Evolutionary conservation across 37 sponge, comb jelly and placozoan species (phyloP), one percentile per base, ranked within the genome.

Genomic region (Halichondria panicea): DNA sequence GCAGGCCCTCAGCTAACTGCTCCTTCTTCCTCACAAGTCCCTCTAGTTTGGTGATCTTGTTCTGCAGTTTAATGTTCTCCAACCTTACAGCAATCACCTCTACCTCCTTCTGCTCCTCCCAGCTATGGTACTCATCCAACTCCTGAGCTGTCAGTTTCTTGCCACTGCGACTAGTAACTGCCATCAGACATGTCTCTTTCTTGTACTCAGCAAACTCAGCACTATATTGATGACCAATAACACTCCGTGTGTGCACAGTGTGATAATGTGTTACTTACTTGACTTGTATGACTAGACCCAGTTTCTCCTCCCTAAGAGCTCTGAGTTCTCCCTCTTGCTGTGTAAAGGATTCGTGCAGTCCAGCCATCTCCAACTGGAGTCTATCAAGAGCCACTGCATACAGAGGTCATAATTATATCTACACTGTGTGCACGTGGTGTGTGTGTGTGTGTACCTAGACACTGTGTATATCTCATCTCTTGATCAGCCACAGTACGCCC

Each of bases 1-100:
- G 96, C 5, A 98, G 87, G 0, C 99, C 99, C 36, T 92, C 99
- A 18, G 96, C 95, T 28, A 98, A 78, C 60, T 95, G 89, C 50
- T 98, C 99, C 81, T 95, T 98, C 60, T 95, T 77, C 41, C 82
- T 95, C 31, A 98, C 43, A 43, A 82, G 93, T 31, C 70, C 61
- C 60, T 98, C 96, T 25, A 74, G 58, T 74, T 95, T 92, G 54
- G 66, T 62, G 24, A 95, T 88, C 72, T 83, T 95, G 69, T 90
- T 87, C 25, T 66, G 74, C 36, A 95, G 91, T 27, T 87, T 89
- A 61, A 98, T 95, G 61, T 95, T 95, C 79, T 98, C 96, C 68
- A 92, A 60, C 21, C 99, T 60, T 66, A 76, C 88, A 35, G 64
- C 68, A 11, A 79, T 68, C 28, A 97, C 84, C 30, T 94, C 94